These are phyloP conservation scores for Sminthopsis crassicaudata DNA, from an alignment of 2,113 vertebrate species.

Conservation along the genomic window DNA sequence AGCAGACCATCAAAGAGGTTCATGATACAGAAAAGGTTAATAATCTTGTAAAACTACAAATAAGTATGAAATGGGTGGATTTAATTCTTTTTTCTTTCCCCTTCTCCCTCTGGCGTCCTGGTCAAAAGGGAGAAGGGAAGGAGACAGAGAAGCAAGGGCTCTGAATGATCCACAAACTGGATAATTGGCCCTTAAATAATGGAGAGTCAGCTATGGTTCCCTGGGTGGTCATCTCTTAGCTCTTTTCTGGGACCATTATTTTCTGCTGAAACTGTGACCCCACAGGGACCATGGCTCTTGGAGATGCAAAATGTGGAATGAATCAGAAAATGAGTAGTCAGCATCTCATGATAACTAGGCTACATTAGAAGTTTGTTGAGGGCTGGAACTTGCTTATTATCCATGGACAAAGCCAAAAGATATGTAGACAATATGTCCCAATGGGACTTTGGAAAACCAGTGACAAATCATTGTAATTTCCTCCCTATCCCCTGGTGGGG, in stretches of 20 bases:
- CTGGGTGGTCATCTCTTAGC: neutral
- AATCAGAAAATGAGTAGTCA: neutral
- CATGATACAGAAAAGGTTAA: neutral
- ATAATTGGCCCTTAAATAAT: neutral
- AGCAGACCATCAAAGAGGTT: neutral
- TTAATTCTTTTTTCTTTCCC: neutral
- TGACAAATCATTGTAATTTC: slow-evolving; percentile 63
- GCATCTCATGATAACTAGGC: neutral
- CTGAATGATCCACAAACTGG: neutral
- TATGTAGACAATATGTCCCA: fast-evolving
- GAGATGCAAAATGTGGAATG: neutral
- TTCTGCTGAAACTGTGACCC: neutral
- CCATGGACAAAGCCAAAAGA: neutral
- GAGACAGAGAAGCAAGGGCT: neutral
- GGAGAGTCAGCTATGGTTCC: neutral
- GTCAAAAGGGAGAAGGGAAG: neutral
- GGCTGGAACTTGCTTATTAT: neutral
- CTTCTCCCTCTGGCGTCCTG: neutral
- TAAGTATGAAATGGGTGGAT: neutral
- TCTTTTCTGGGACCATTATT: slow-evolving; percentile 2
- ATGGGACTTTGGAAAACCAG: slow-evolving; percentile 63
- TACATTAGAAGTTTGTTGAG: neutral
- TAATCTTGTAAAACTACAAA: neutral
- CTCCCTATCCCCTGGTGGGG: slow-evolving; percentile 44
- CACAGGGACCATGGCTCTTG: neutral